Base-by-base conservation (phyloP, 2,797 vertebrate species). In the Phoebastria nigripes region DNA sequence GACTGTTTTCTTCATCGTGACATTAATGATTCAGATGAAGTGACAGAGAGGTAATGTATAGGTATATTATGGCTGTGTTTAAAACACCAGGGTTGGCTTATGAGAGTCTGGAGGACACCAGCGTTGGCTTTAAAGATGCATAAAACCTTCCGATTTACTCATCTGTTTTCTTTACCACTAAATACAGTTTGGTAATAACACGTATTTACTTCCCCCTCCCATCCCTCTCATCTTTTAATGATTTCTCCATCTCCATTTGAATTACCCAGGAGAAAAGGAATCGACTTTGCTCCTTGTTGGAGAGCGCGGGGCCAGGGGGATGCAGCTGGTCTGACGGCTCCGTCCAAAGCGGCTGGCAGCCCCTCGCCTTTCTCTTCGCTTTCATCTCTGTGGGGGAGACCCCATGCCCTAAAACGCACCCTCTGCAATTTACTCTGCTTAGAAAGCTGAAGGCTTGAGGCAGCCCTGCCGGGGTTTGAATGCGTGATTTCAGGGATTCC, bases 21-120 rank as follows among this genome's bases (percentile, higher is more conserved):
- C 88, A 87, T 97, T 98, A 98, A 97, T 74, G 82, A 97, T 96
- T 97, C 95, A 96, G 92, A 95, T 95, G 82, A 97, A 97, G 72
- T 96, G 96, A 94, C 91, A 97, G 67, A 90, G 84, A 42, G 83
- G 73, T 95, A 92, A 92, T 91, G 84, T 87, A 73, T 92, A 93
- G 90, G 88, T 95, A 35, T 93, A 90, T 95, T 94, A 91, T 63
- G 87, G 82, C 67, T 52, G 31, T 80, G 41, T 94, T 96, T 96
- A 69, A 86, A 97, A 97, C 77, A 77, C 47, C 72, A 67, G 59
- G 55, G 42, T 89, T 87, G 62, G 87, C 84, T 95, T 86, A 86
- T 74, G 80, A 87, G 76, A 33, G 37, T 76, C 31, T 95, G 92
- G 90, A 82, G 94, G 97, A 96, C 58, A 70, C 26, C 86, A 91